Evolutionary conservation across 1,140 invertebrate species (phyloP), one percentile per base, ranked within the genome.

Genomic region (Galleria mellonella): DNA sequence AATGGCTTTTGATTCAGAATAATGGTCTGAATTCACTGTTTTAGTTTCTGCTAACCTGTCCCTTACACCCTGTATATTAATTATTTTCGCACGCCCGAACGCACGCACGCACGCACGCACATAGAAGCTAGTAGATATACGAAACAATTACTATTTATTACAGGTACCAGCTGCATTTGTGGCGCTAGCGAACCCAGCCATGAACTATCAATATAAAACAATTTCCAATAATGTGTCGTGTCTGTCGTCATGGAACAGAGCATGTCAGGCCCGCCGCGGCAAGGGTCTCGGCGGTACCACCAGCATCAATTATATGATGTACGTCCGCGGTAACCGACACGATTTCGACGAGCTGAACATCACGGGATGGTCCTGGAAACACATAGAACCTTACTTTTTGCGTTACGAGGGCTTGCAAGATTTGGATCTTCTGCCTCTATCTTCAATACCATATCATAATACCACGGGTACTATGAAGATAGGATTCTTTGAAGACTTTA

Each of bases 271-370:
- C 50, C 55, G 48, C 32, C 78, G 82, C 35, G 89, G 89, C 9
- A 89, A 88, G 56, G 77, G 78, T 11, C 66, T 92, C 45, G 94
- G 94, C 2, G 94, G 94, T n/a, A 91, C 91, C 9, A 92, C 92
- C 29, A 89, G 89, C 7, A 87, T 95, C 14, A 95, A 96, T 79
- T 92, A 91, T 41, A 94, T 95, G 93, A 90, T 94, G 31, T 94
- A 95, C 72, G 90, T 92, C 0, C 86, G 94, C 29, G 94, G 94
- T 0, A 92, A 93, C 75, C 88, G 87, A 5, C 49, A 65, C 4
- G 93, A 95, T 65, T 96, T 91, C 59, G 47, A 66, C 36, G 43
- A 68, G 28, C 55, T 62, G 7, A 28, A 47, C 38, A 9, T 68
- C 7, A 42, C 70, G 0, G 72, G 71, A 9, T 81, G 76, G 76